phyloP scores from a whole-genome alignment of 2,113 vertebrate species.

The Columba livia region DNA sequence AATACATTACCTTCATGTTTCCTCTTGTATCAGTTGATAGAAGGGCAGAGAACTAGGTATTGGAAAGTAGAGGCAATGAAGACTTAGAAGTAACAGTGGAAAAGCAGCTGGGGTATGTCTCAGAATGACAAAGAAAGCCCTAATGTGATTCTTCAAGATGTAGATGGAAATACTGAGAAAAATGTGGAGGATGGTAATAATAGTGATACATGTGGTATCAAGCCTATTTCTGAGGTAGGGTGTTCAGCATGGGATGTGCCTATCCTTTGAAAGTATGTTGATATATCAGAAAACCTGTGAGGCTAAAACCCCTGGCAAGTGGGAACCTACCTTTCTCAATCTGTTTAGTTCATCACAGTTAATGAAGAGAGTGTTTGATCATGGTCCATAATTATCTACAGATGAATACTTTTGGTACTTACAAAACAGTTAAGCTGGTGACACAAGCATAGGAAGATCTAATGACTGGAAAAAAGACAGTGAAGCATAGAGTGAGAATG shows the following conservation, averaged over 20 bases:
- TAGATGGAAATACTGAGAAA: neutral
- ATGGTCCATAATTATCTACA: neutral
- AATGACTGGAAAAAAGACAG: neutral
- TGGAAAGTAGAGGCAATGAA: neutral
- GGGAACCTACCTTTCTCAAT: neutral
- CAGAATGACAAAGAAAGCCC: neutral
- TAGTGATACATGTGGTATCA: fast-evolving
- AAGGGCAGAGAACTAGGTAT: neutral
- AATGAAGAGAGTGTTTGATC: neutral
- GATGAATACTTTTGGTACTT: neutral
- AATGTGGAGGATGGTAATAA: neutral
- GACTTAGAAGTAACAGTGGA: neutral
- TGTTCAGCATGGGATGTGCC: fast-evolving
- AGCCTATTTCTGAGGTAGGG: neutral
- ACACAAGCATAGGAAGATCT: neutral
- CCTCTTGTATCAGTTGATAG: too few species aligned
- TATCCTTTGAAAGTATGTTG: neutral
- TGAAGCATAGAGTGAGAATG: neutral
- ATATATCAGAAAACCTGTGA: neutral
- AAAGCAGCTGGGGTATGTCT: neutral
- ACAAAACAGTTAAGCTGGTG: neutral
- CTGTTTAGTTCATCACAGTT: neutral
- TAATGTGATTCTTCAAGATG: neutral
- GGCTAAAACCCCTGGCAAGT: neutral
- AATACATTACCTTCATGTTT: too few species aligned